Percentiles rank a stretch among this genome's conserved stretches.
phyloP scores from a whole-genome alignment of 2,113 vertebrate species.

The Paratilapia polleni region DNA sequence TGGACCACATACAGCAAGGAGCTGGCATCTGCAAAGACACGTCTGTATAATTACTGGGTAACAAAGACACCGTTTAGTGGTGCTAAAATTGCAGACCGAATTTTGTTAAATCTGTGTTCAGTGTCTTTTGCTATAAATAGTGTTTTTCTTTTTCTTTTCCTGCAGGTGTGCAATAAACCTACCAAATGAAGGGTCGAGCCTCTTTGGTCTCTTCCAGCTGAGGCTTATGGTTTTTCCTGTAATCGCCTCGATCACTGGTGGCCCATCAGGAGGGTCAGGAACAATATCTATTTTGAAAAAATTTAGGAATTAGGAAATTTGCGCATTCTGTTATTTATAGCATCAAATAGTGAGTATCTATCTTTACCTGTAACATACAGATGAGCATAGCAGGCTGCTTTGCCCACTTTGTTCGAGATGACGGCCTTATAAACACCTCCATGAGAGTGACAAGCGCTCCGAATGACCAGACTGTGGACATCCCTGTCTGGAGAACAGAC shows the following conservation, averaged over 20 bases:
- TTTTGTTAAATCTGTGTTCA: too few species aligned
- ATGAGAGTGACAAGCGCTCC: slow-evolving; percentile 84
- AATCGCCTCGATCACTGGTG: slow-evolving; percentile 85
- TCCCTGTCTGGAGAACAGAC: slow-evolving; percentile 87
- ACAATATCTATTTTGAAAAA: slow-evolving; percentile 84
- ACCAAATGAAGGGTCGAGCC: slow-evolving; percentile 89
- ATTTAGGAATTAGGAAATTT: background rate
- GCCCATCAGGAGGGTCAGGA: slow-evolving; percentile 89
- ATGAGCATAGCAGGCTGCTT: slow-evolving; percentile 94
- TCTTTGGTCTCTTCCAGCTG: slow-evolving; percentile 90
- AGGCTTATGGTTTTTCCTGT: slow-evolving; percentile 88
- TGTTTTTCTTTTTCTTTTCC: background rate
- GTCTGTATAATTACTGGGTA: background rate
- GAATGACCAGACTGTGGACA: slow-evolving; percentile 90
- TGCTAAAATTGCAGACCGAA: background rate
- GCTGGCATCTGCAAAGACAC: slow-evolving; percentile 77
- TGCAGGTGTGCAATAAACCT: background rate
- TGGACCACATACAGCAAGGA: slow-evolving; percentile 89
- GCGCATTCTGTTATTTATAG: background rate
- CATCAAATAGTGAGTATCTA: background rate
- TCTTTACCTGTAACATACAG: slow-evolving; percentile 90
- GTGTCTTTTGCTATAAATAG: too few species aligned
- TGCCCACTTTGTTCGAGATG: slow-evolving; percentile 94
- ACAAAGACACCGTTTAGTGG: background rate
- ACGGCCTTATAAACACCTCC: slow-evolving; percentile 96